phyloP scores from a whole-genome alignment of 2,888 invertebrate species.

The Strigamia transsilvanica region DNA sequence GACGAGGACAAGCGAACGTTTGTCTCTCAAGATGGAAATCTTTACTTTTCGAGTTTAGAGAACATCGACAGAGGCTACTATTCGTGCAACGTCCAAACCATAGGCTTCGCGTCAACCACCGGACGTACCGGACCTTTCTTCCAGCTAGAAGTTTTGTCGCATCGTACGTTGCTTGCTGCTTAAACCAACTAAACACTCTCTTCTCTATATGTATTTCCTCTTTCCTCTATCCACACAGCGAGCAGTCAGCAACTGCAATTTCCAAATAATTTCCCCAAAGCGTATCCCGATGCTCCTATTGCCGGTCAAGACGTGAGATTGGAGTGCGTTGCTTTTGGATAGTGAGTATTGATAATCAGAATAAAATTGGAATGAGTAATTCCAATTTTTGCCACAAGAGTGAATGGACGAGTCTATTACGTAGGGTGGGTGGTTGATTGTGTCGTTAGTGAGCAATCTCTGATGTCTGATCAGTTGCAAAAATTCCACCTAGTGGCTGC shows the following conservation, averaged over 20 bases:
- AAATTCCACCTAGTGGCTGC: too few relatives aligned
- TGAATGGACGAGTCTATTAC: too few relatives aligned
- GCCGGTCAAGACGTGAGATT: conserved; percentile 89
- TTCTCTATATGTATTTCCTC: background rate
- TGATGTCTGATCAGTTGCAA: too few relatives aligned
- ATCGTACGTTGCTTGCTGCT: conserved; percentile 76
- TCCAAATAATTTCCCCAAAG: conserved; percentile 93
- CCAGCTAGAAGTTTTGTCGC: conserved; percentile 79
- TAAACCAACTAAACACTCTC: too few relatives aligned
- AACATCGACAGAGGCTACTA: conserved; percentile 88
- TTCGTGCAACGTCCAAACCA: conserved; percentile 84
- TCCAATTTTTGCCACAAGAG: too few relatives aligned
- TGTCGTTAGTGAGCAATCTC: too few relatives aligned
- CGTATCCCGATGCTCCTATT: conserved; percentile 90
- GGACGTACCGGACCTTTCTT: conserved; percentile 92
- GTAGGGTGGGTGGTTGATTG: too few relatives aligned
- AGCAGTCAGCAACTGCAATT: conserved; percentile 91
- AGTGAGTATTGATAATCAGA: conserved; percentile 69
- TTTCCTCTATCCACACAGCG: conserved; percentile 66
- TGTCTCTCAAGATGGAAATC: conserved; percentile 90
- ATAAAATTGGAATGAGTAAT: background rate
- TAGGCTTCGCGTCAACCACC: conserved; percentile 80
- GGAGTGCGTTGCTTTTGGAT: conserved; percentile 96
- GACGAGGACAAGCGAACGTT: conserved; percentile 92
- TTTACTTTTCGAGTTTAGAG: conserved; percentile 94